phyloP scores from a whole-genome alignment of 1,140 invertebrate species.

The Danaus plexippus region DNA sequence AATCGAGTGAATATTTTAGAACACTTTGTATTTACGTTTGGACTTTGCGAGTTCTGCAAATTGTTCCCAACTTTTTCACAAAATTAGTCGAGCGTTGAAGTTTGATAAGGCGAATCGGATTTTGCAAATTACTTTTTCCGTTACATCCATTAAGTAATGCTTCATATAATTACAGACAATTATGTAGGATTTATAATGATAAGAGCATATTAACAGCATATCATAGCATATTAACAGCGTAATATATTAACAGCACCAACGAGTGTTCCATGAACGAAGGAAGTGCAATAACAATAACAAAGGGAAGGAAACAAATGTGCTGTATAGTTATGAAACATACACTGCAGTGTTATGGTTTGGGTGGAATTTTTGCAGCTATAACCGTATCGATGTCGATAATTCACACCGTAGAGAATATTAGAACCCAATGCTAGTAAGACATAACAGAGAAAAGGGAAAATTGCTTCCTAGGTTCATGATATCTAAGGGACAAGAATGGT shows the following conservation, averaged over 20 bases:
- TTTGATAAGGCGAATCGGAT: conserved; percentile 20
- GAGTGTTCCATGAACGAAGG: no score
- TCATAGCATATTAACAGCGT: no score
- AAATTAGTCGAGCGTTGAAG: conserved; percentile 24
- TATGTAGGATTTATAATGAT: not conserved
- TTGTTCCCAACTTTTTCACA: conserved; percentile 27
- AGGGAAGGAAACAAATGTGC: conserved; percentile 3
- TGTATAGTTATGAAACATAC: not conserved
- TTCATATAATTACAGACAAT: not conserved
- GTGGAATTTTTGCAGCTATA: conserved; percentile 15
- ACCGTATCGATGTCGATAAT: conserved; percentile 25
- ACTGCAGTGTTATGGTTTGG: conserved; percentile 8
- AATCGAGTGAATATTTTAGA: conserved; percentile 36
- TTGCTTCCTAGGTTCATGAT: conserved; percentile 53
- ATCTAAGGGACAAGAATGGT: conserved; percentile 50
- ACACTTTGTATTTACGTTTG: conserved; percentile 35
- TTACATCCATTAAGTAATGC: conserved; percentile 5
- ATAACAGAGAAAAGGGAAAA: conserved; percentile 40
- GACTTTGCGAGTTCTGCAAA: conserved; percentile 27
- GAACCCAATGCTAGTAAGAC: conserved; percentile 44
- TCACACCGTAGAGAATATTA: conserved; percentile 29
- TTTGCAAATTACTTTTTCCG: conserved; percentile 16
- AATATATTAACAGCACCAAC: not conserved
- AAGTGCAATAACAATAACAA: not conserved
- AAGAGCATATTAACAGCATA: no score